Conservation (phyloP, 1,140 invertebrate genomes). For the Caerostris extrusa region DNA sequence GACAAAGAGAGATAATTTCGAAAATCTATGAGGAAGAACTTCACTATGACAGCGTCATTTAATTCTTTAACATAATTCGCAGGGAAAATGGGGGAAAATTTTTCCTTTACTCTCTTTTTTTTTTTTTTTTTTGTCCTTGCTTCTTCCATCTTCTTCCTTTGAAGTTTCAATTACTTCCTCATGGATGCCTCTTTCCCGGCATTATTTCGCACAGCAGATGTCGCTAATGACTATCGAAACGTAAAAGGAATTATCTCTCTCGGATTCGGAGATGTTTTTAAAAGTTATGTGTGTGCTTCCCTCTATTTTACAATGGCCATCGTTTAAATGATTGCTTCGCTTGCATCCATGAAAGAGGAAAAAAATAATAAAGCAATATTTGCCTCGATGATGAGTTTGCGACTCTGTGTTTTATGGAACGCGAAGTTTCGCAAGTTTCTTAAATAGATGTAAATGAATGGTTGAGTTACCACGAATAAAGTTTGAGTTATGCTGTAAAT, state of each 20-base stretch:
- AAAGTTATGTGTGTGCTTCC: neutral
- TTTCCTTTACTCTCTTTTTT: neutral
- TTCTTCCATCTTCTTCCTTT: constrained; percentile 16
- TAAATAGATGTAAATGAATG: too few relatives aligned
- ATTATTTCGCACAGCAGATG: constrained; percentile 29
- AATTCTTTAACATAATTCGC: constrained; percentile 31
- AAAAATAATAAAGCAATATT: neutral
- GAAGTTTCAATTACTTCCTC: constrained; percentile 13
- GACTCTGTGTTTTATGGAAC: too few relatives aligned
- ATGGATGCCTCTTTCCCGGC: neutral
- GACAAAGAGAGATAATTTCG: neutral
- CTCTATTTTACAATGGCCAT: neutral
- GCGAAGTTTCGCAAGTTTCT: too few relatives aligned
- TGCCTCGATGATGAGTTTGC: neutral
- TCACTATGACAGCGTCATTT: neutral
- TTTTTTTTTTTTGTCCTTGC: too few relatives aligned
- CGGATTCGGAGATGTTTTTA: constrained; percentile 2
- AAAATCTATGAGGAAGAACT: neutral
- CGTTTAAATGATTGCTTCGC: neutral
- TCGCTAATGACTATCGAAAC: constrained; percentile 29
- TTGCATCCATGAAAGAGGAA: neutral
- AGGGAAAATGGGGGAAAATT: neutral
- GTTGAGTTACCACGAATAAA: too few relatives aligned
- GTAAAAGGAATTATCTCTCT: neutral
- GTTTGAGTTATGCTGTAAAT: too few relatives aligned